These are phyloP conservation scores for Aphidoletes aphidimyza DNA, from an alignment of 2,888 invertebrate genomes.

Conservation along the genomic window DNA sequence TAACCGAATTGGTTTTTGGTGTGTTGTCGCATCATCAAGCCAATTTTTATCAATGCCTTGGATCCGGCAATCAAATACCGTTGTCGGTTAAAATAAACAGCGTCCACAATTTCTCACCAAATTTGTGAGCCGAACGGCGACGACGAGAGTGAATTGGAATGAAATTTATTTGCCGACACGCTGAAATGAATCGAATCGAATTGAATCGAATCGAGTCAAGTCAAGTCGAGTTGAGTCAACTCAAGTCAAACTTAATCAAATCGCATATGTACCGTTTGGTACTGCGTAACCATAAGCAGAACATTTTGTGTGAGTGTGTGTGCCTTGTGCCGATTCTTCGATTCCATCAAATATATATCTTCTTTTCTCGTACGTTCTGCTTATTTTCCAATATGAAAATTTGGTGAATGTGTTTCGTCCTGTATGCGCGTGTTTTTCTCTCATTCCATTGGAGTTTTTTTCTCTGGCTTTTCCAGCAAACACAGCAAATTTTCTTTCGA, in stretches of 20 bases:
- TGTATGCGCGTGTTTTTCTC: not conserved
- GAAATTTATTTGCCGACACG: not conserved
- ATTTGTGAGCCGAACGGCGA: no score
- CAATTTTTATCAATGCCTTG: slow-evolving; percentile 36
- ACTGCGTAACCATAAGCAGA: not conserved
- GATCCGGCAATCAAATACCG: not conserved
- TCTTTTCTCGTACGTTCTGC: not conserved
- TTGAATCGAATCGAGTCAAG: slow-evolving; percentile 12
- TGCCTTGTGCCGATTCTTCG: not conserved
- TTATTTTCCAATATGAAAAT: slow-evolving; percentile 18
- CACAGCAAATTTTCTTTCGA: not conserved
- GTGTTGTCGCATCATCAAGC: slow-evolving; percentile 23
- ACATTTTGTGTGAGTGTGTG: not conserved
- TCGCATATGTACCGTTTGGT: not conserved
- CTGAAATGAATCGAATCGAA: not conserved
- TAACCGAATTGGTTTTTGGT: slow-evolving; percentile 1
- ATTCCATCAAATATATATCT: not conserved
- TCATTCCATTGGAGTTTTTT: not conserved
- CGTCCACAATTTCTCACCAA: not conserved
- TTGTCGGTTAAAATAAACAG: slow-evolving; percentile 33
- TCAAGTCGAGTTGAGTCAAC: slow-evolving; percentile 16
- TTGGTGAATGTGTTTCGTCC: not conserved
- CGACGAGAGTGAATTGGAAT: not conserved
- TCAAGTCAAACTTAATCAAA: slow-evolving; percentile 43
- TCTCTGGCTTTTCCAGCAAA: not conserved